phyloP scores from a whole-genome alignment of 2,888 invertebrate genomes.

The Conops quadrifasciatus region DNA sequence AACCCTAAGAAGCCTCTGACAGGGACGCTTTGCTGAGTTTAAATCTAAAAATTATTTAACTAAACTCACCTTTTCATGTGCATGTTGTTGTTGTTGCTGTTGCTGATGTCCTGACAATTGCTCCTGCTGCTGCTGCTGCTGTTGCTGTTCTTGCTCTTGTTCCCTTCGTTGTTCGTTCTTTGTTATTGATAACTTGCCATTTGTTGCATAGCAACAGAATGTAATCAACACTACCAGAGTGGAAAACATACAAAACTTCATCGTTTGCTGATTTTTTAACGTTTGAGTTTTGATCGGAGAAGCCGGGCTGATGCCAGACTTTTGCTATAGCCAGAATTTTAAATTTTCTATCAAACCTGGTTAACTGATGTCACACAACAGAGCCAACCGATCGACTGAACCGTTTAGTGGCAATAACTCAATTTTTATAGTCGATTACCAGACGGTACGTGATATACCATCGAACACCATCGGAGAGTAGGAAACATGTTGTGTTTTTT shows the following conservation, averaged over 20 bases:
- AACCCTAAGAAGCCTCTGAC: too few relatives aligned
- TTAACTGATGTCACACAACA: constrained; percentile 10
- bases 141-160: constrained; percentile 33
- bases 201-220: constrained; percentile 51
- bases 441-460: not conserved
- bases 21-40: too few relatives aligned
- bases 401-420: constrained; percentile 32
- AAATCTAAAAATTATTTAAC: not conserved
- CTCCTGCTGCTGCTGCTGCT: constrained; percentile 45
- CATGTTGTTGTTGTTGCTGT: not conserved
- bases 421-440: constrained; percentile 52
- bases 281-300: not conserved
- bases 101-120: constrained; percentile 34
- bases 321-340: not conserved
- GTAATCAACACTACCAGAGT: constrained; percentile 52
- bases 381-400: constrained; percentile 46
- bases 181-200: constrained; percentile 47
- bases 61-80: constrained; percentile 50
- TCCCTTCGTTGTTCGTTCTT: constrained; percentile 15
- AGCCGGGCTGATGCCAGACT: not conserved
- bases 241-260: constrained; percentile 49
- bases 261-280: constrained; percentile 45
- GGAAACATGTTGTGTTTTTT: constrained; percentile 49
- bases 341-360: not conserved
- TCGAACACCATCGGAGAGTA: not conserved